Evolutionary conservation across 2,888 invertebrate genomes (phyloP).

Genomic region (Globia sparganii): DNA sequence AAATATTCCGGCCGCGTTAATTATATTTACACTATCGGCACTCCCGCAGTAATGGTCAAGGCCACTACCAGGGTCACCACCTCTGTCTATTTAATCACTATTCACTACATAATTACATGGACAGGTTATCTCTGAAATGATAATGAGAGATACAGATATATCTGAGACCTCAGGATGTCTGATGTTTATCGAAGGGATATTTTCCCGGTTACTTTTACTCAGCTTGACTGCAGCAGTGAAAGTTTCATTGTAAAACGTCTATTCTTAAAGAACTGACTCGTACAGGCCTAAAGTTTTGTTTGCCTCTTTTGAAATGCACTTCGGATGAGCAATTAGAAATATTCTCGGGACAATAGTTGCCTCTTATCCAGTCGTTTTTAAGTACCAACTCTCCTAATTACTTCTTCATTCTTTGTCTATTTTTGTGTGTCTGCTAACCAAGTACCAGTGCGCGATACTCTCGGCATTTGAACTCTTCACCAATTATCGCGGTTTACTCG

Average conservation of each 20-base stretch:
- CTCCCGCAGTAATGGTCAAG: constrained; percentile 58
- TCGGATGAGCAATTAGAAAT: constrained; percentile 47
- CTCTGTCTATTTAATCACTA: constrained; percentile 33
- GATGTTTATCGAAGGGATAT: neutral
- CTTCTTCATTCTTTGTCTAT: constrained; percentile 33
- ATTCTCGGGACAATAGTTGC: constrained; percentile 32
- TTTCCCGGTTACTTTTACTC: neutral
- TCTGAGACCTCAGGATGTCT: neutral
- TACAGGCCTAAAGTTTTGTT: constrained; percentile 25
- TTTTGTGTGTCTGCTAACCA: constrained; percentile 31
- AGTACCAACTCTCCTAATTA: constrained; percentile 40
- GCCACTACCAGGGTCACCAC: constrained; percentile 45
- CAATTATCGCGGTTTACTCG: constrained; percentile 14
- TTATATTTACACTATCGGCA: constrained; percentile 60
- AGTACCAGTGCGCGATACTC: constrained; percentile 11
- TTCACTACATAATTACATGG: constrained; percentile 25
- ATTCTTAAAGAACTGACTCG: constrained; percentile 9
- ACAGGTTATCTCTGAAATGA: constrained; percentile 26
- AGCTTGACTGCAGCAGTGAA: neutral
- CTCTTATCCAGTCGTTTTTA: constrained; percentile 35
- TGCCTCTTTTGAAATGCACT: constrained; percentile 25
- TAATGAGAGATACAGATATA: neutral
- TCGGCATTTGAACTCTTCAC: neutral
- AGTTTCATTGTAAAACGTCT: neutral
- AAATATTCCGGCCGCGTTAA: constrained; percentile 54